Base-by-base conservation (phyloP, 1,140 invertebrate species). In the Saccostrea echinata region DNA sequence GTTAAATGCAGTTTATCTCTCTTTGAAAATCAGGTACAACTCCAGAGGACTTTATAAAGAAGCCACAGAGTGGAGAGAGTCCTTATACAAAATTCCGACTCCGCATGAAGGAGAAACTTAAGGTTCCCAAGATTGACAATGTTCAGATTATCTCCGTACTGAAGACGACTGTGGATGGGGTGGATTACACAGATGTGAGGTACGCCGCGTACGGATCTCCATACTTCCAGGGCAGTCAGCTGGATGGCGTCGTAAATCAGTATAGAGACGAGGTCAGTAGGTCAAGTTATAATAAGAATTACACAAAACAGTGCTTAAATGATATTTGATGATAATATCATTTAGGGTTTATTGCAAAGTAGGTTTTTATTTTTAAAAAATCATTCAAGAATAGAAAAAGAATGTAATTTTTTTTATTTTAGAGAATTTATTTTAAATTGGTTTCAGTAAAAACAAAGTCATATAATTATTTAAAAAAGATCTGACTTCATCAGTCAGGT, bases 121-220 rank as follows among this genome's bases (percentile, higher is more conserved):
- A 57, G 3, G 97, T 97, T 1, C 97, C 97, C 87, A 95, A 96
- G 76, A 30, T 71, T 12, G 97, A 98, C 88, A 98, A 99, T 94
- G 97, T 99, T 11, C 98, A 99, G 92, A 97, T 99, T 35, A 99
- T 99, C 92, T 98, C 98, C 95, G 98, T 99, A 6, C 84, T 85
- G 64, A 89, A 91, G 52, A 64, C 33, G 55, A 83, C 9, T 0
- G 35, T 82, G 21, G 90, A 84, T 16, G 68, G 83, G 13, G 33
- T 33, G 43, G 88, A 86, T 27, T 89, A 88, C 53, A 87, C 92
- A 0, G 98, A 99, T 94, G 96, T 99, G 8, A 96, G 98, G 90
- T 99, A 98, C 94, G 97, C 98, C 1, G 98, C 98, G 12, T 98
- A 99, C 95, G 98, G 98, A 1, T 98, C 98, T 0, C 98, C 98